Conservation (phyloP, 2,888 invertebrate genomes). For the Pegoplata infirma region DNA sequence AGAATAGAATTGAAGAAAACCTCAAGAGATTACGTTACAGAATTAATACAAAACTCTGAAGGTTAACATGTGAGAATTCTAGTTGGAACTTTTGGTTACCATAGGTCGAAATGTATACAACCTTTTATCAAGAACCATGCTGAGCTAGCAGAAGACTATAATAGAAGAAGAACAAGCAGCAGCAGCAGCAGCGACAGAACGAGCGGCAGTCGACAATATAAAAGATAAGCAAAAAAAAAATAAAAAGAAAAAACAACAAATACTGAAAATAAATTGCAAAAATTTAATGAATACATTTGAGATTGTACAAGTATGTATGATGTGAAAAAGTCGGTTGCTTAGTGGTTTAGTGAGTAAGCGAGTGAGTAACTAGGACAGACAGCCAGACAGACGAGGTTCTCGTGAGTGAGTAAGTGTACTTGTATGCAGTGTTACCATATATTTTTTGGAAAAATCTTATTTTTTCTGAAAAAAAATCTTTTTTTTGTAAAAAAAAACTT, state of each 20-base stretch:
- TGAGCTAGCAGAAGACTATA: conserved; percentile 62
- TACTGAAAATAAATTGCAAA: conserved; percentile 51
- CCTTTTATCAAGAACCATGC: conserved; percentile 46
- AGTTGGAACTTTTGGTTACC: conserved; percentile 60
- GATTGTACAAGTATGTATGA: conserved; percentile 22
- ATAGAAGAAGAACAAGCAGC: conserved; percentile 53
- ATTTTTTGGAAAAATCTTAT: no score
- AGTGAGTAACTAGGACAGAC: conserved; percentile 18
- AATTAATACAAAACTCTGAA: conserved; percentile 60
- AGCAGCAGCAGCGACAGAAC: conserved; percentile 27
- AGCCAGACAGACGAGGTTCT: neutral
- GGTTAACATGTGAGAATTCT: conserved; percentile 63
- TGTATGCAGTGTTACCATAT: no score
- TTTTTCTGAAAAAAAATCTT: no score
- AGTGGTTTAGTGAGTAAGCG: conserved; percentile 19
- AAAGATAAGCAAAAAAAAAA: conserved; percentile 44
- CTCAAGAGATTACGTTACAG: conserved; percentile 60
- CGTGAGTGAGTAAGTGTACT: conserved; percentile 39
- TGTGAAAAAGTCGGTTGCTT: conserved; percentile 23
- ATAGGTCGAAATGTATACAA: conserved; percentile 58
- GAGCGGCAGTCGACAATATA: conserved; percentile 58
- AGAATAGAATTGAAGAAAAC: conserved; percentile 31
- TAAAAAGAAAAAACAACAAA: no score
- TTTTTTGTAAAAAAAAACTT: no score
- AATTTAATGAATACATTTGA: conserved; percentile 54